Conservation (phyloP, 1,140 invertebrate genomes). For the Drosophila tsacasi region DNA sequence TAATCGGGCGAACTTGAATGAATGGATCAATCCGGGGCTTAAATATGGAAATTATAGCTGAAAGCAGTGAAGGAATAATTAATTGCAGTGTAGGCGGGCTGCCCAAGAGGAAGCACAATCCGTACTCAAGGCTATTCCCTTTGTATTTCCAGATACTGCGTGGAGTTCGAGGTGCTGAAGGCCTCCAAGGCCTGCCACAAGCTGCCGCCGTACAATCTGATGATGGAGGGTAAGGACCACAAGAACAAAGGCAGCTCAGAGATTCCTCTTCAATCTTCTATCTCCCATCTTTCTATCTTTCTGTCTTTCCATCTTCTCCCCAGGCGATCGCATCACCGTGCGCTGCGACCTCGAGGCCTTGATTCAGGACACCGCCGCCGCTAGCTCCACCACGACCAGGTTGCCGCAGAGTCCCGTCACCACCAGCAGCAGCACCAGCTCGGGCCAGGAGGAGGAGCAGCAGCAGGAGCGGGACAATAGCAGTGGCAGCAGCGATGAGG, state of each 20-base stretch:
- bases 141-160: conserved; percentile 90
- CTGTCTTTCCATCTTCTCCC: too few relatives aligned
- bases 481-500: conserved; percentile 35
- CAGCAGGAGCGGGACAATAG: conserved; percentile 33
- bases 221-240: conserved; percentile 89
- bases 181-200: conserved; percentile 92
- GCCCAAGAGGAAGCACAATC: too few relatives aligned
- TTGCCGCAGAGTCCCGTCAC: conserved; percentile 16
- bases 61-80: conserved; percentile 6
- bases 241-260: accelerated
- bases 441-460: conserved; percentile 19
- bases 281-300: too few relatives aligned
- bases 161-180: conserved; percentile 92
- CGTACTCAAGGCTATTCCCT: not conserved
- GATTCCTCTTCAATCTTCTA: not conserved
- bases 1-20: conserved; percentile 18
- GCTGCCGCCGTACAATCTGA: conserved; percentile 88
- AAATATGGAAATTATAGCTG: conserved; percentile 13
- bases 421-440: conserved; percentile 25
- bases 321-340: conserved; percentile 91
- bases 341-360: conserved; percentile 91
- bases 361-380: conserved; percentile 85
- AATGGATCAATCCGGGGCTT: not conserved
- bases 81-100: not conserved
- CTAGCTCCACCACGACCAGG: conserved; percentile 12